These are phyloP conservation scores for Synodontis membranacea DNA, from an alignment of 2,113 vertebrate species.

Conservation along the genomic window DNA sequence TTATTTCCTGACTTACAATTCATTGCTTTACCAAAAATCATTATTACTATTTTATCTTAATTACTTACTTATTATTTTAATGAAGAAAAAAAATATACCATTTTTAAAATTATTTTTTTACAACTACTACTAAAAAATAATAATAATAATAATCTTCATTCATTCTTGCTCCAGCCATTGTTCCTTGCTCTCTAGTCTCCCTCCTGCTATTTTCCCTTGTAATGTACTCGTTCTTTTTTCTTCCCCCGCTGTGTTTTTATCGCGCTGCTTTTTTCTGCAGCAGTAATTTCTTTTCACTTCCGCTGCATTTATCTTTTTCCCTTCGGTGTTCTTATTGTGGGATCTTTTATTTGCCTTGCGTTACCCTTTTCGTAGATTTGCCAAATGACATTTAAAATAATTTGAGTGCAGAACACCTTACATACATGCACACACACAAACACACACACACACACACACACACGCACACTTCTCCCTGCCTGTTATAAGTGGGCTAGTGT, in stretches of 20 bases:
- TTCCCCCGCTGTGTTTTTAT: background rate
- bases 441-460: conserved; percentile 4
- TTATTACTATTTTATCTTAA: background rate
- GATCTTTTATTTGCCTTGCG: background rate
- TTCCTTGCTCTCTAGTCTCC: background rate
- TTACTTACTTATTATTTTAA: too few species aligned
- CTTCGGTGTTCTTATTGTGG: background rate
- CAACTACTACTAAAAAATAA: background rate
- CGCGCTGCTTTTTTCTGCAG: background rate
- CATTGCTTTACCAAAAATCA: background rate
- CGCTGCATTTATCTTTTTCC: too few species aligned
- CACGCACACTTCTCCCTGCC: background rate
- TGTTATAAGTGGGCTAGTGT: background rate
- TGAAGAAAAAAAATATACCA: too few species aligned
- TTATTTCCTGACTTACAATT: background rate
- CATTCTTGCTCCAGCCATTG: background rate
- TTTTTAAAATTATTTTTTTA: background rate
- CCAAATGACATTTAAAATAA: background rate
- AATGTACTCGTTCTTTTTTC: background rate
- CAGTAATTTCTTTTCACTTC: background rate
- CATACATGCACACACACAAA: background rate
- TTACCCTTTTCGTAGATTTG: background rate
- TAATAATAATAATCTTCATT: background rate
- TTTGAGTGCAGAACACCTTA: too few species aligned
- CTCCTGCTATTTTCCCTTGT: background rate